Evolutionary conservation across 2,113 vertebrate genomes (phyloP).

Genomic region (Micronycteris hirsuta): DNA sequence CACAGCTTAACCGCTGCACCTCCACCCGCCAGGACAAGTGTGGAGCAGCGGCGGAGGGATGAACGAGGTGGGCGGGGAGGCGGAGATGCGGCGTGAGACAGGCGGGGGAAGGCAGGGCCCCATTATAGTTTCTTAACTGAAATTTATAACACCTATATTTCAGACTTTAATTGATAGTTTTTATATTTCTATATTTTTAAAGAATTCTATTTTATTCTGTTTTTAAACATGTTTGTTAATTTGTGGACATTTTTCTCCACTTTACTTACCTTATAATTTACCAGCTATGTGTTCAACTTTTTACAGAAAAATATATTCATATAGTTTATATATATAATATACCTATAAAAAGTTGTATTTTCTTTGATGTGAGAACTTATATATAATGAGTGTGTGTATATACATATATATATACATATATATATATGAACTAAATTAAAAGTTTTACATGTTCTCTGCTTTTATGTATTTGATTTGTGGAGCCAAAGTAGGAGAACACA

Average conservation of each 20-base stretch:
- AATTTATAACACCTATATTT: background rate
- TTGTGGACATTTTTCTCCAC: background rate
- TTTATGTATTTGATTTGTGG: background rate
- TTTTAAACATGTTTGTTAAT: background rate
- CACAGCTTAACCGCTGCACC: background rate
- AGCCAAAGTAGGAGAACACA: background rate
- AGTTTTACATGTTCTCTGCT: background rate
- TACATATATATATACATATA: too few species aligned
- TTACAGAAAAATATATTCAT: background rate
- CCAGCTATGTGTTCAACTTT: background rate
- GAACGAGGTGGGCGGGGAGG: background rate
- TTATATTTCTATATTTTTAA: background rate
- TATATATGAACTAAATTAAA: background rate
- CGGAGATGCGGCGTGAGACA: rapidly evolving
- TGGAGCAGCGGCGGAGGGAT: rapidly evolving
- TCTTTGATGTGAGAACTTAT: background rate
- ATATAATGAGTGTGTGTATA: too few species aligned
- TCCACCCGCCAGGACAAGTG: rapidly evolving
- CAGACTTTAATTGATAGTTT: background rate
- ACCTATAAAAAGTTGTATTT: too few species aligned
- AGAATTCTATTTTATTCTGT: background rate
- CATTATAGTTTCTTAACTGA: background rate
- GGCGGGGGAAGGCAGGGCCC: background rate
- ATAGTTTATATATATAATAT: background rate
- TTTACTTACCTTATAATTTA: background rate